Evolutionary conservation across 2,113 vertebrate species (phyloP).

Genomic region (Climacteris rufus): DNA sequence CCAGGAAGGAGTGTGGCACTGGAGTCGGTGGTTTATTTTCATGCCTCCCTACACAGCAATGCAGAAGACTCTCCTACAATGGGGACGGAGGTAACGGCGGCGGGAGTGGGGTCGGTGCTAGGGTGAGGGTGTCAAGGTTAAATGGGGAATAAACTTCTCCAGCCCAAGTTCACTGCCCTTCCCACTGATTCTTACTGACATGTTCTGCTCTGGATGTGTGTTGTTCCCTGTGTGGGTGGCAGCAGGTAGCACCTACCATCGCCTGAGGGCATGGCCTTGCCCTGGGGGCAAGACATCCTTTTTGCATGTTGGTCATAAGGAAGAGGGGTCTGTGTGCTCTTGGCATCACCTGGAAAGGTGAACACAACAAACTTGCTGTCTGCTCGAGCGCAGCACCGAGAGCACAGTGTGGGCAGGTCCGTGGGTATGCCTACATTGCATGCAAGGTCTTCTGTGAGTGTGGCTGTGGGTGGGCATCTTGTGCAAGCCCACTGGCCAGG

Average conservation of each 20-base stretch:
- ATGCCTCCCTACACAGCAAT: slow-evolving; percentile 34
- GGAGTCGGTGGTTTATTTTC: slow-evolving; percentile 54
- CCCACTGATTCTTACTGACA: neutral
- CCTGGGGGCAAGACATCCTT: neutral
- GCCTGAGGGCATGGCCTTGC: neutral
- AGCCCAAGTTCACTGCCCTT: neutral
- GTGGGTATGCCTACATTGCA: neutral
- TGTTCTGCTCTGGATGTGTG: neutral
- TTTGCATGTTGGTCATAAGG: accelerated
- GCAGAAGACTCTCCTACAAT: slow-evolving; percentile 33
- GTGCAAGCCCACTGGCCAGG: neutral
- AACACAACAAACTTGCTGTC: neutral
- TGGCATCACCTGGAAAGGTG: neutral
- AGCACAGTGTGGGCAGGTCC: neutral
- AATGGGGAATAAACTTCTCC: neutral
- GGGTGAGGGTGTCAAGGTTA: neutral
- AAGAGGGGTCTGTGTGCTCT: neutral
- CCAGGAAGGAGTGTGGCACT: slow-evolving; percentile 59
- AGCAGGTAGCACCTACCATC: neutral
- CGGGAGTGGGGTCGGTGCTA: accelerated
- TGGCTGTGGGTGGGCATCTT: neutral
- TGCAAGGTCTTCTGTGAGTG: accelerated
- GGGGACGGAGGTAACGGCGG: neutral
- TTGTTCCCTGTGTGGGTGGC: neutral
- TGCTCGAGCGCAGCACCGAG: accelerated